Conservation (phyloP, 2,113 vertebrate genomes). For the Bubo blakistoni region DNA sequence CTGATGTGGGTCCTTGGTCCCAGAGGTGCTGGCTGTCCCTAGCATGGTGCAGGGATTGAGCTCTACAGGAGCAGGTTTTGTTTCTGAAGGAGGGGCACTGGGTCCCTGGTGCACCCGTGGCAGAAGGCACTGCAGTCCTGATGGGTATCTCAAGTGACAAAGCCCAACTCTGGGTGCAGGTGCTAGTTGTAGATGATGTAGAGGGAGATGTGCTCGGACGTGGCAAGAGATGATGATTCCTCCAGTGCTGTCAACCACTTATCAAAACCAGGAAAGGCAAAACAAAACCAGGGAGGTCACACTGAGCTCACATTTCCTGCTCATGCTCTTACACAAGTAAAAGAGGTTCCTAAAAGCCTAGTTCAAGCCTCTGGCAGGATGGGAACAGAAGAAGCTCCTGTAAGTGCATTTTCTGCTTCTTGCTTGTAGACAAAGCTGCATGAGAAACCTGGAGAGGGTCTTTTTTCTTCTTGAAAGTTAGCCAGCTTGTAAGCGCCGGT, state of each 20-base stretch:
- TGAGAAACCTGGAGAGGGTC: background rate
- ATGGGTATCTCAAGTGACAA: background rate
- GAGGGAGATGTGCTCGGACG: accelerated
- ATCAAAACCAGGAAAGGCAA: background rate
- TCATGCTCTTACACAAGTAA: background rate
- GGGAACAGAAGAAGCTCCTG: background rate
- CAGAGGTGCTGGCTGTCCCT: background rate
- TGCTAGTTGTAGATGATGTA: background rate
- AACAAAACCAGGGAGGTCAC: background rate
- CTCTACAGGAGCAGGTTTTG: background rate
- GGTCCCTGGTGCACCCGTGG: accelerated
- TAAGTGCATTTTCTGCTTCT: conserved; percentile 32
- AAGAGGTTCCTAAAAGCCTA: background rate
- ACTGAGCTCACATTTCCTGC: background rate
- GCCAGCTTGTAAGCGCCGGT: accelerated
- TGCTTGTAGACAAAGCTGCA: background rate
- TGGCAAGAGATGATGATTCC: background rate
- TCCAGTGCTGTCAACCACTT: background rate
- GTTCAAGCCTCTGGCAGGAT: background rate
- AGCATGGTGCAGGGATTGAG: background rate
- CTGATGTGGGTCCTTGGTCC: background rate
- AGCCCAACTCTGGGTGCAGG: background rate
- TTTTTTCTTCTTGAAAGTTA: background rate
- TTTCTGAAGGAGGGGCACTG: background rate
- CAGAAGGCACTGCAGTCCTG: background rate